Percentiles rank a stretch among this genome's conserved stretches.
These are phyloP conservation scores for Haliclona indistincta DNA, from an alignment of 37 sponge, comb jelly and placozoan species.

Conservation along the genomic window DNA sequence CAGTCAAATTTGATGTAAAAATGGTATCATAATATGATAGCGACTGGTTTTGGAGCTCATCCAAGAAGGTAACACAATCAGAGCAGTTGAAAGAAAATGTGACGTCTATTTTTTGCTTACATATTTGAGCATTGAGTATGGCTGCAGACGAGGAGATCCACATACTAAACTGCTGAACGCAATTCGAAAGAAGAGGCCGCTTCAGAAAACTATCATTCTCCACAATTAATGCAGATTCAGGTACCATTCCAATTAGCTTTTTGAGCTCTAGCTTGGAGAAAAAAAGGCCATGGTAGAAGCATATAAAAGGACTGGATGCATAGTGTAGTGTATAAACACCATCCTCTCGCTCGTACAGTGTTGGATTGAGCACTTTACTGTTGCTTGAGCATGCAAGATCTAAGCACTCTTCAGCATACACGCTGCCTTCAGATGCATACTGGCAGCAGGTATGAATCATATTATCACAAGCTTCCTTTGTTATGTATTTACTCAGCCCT, in stretches of 20 bases:
- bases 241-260: too few species aligned
- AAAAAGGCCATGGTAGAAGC: slow-evolving; percentile 32
- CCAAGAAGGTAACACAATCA: neutral
- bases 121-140: neutral
- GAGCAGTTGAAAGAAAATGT: neutral
- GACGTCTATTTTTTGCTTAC: neutral
- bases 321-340: slow-evolving; percentile 12
- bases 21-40: slow-evolving; percentile 24
- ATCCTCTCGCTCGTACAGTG: slow-evolving; percentile 36
- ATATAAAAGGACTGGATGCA: slow-evolving; percentile 4
- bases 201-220: too few species aligned
- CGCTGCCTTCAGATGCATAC: neutral
- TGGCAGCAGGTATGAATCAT: too few species aligned
- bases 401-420: slow-evolving; percentile 28
- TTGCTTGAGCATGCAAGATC: neutral
- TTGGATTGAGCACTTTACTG: slow-evolving; percentile 7
- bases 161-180: slow-evolving; percentile 53
- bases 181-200: slow-evolving; percentile 38
- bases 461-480: too few species aligned
- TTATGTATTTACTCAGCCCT: too few species aligned
- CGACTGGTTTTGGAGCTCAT: neutral
- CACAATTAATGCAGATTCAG: too few species aligned
- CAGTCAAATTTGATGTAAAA: slow-evolving; percentile 38
- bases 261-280: too few species aligned
- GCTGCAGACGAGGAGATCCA: slow-evolving; percentile 17